phyloP scores from a whole-genome alignment of 2,888 invertebrate genomes.

The Eristalinus aeneus region DNA sequence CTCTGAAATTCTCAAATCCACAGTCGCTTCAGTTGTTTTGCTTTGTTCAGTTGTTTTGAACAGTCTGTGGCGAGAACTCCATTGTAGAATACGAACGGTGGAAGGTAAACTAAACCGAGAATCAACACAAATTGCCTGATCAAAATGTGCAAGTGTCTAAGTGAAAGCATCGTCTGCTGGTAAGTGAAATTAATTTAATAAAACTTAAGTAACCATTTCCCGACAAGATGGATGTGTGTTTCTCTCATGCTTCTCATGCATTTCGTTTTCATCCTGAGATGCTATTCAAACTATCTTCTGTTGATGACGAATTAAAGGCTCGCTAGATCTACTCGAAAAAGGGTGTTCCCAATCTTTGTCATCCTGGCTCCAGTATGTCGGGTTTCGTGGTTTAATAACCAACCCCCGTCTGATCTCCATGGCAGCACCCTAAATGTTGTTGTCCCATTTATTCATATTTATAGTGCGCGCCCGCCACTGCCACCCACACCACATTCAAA shows the following conservation, averaged over 20 bases:
- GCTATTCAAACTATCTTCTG: not conserved
- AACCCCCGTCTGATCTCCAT: slow-evolving; percentile 33
- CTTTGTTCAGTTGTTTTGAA: slow-evolving; percentile 39
- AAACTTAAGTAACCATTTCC: slow-evolving; percentile 1
- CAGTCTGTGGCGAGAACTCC: not conserved
- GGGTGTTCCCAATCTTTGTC: not conserved
- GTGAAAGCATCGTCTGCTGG: slow-evolving; percentile 61
- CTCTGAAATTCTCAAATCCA: not conserved
- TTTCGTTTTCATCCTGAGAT: not conserved
- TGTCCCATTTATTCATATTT: slow-evolving; percentile 20
- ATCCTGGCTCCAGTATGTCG: slow-evolving; percentile 38
- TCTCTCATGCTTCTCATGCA: not conserved
- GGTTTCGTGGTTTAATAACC: slow-evolving; percentile 13
- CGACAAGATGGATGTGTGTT: slow-evolving; percentile 32
- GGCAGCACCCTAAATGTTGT: slow-evolving; percentile 16
- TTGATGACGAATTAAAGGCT: not conserved
- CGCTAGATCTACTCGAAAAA: not conserved
- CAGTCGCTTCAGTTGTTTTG: slow-evolving; percentile 49
- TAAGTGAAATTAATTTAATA: slow-evolving; percentile 41
- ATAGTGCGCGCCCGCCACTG: slow-evolving; percentile 22
- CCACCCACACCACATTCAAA: slow-evolving; percentile 10
- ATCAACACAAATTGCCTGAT: not conserved
- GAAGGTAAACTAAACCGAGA: not conserved
- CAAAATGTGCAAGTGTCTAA: slow-evolving; percentile 64
- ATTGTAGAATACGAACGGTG: not conserved